Percentiles rank a stretch among this genome's conserved stretches.
phyloP scores from a whole-genome alignment of 53 echinoderm and acorn worm species.

The Luidia sarsii region DNA sequence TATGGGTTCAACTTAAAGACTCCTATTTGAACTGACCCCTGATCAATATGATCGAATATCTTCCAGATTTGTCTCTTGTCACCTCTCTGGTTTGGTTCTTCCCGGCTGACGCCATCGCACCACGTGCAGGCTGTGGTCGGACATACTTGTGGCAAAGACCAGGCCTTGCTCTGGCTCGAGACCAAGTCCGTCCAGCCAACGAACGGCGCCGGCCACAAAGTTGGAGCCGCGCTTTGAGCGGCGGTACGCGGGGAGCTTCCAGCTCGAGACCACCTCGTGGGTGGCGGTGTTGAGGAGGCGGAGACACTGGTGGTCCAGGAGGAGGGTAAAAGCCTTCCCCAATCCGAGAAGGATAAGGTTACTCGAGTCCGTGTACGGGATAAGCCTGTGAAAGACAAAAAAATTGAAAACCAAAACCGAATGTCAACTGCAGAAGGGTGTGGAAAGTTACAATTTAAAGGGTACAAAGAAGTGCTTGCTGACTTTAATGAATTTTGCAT shows the following conservation, averaged over 20 bases:
- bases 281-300: slow-evolving; percentile 78
- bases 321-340: slow-evolving; percentile 73
- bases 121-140: slow-evolving; percentile 87
- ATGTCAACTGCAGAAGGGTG: no score
- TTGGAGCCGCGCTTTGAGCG: slow-evolving; percentile 92
- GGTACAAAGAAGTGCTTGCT: no score
- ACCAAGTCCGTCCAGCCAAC: slow-evolving; percentile 85
- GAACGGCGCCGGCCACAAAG: slow-evolving; percentile 86
- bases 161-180: slow-evolving; percentile 71
- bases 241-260: slow-evolving; percentile 77
- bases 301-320: slow-evolving; percentile 77
- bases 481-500: background rate
- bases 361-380: slow-evolving; percentile 68
- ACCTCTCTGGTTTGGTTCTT: background rate
- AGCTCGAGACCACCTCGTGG: slow-evolving; percentile 76
- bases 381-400: slow-evolving; percentile 27
- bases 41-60: no score
- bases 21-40: no score
- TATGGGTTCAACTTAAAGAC: no score
- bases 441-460: no score
- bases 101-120: slow-evolving; percentile 77
- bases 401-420: background rate
- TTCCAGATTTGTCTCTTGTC: no score
- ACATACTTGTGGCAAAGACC: slow-evolving; percentile 96
- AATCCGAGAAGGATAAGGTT: slow-evolving; percentile 68